Base-by-base conservation (phyloP, 2,888 invertebrate genomes). In the Julus scanicus region DNA sequence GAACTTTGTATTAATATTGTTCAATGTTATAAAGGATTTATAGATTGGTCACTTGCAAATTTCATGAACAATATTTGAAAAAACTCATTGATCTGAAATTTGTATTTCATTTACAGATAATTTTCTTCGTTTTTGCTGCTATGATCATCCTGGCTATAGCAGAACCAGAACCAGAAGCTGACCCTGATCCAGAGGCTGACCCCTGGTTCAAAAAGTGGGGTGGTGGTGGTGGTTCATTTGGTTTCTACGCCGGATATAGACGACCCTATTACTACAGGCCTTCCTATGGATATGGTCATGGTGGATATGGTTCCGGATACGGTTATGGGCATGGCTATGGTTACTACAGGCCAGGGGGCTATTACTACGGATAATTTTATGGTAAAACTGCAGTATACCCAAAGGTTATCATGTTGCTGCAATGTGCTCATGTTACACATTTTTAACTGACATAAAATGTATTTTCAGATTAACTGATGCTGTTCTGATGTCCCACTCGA, bases 231-330 rank as follows among this genome's bases (percentile, higher is more conserved):
- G 29, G 29, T 29, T 29, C 29, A 29, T 71, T 71, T 71, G 71
- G 71, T 11, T 71, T 71, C 71, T 71, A 71, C 44, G 44, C 44
- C 11, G 71, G 71, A 71, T 71, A 71, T 29, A 71, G 71, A 71
- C 71, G 29, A 71, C 71, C 71, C 37, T 71, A 71, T 71, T 71
- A 71, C 71, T 71, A 71, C 29, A 71, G 71, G 71, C 71, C 71
- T 29, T 29, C 29, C 29, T 71, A 71, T 29, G 71, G 71, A 29
- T 71, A 71, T 29, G 71, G 71, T 9, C 29, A 71, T 11, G 29
- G 71, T 11, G 29, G 71, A 71, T 71, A 71, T 29, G 71, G 71
- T 71, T 71, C 44, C 8, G 29, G 71, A 71, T 71, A 71, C 3
- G 71, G 71, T 71, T 71, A 71, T 29, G 71, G 71, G 29, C 71